Conservation (phyloP, 2,797 vertebrate species). For the Botia kubotai region DNA sequence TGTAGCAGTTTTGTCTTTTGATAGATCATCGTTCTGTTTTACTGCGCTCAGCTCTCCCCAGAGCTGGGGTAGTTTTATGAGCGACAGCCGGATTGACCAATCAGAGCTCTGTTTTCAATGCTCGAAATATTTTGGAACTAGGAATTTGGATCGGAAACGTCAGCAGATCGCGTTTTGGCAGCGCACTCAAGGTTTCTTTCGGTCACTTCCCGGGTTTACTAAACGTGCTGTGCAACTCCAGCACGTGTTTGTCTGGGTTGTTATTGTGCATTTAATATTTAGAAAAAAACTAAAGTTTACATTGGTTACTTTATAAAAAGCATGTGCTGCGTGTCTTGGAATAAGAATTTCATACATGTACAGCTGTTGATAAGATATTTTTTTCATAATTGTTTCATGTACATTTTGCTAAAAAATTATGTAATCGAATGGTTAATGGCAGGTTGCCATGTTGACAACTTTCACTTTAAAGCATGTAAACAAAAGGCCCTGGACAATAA, state of each 20-base stretch:
- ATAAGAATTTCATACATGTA: too few relatives aligned
- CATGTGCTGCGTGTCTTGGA: too few relatives aligned
- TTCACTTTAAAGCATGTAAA: too few relatives aligned
- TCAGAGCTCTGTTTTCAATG: conserved; percentile 37
- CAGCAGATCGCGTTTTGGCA: not conserved
- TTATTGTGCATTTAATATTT: not conserved
- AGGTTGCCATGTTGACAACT: too few relatives aligned
- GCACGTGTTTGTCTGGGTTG: not conserved
- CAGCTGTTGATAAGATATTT: too few relatives aligned
- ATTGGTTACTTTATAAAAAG: too few relatives aligned
- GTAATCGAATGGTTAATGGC: too few relatives aligned
- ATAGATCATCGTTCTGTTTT: conserved; percentile 44
- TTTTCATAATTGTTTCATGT: too few relatives aligned
- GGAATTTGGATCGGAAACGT: conserved; percentile 19
- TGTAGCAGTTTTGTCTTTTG: conserved; percentile 47
- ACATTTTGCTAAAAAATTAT: too few relatives aligned
- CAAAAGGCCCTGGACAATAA: too few relatives aligned
- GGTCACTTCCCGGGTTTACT: not conserved
- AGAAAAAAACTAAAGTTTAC: not conserved
- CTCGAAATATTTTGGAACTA: conserved; percentile 44
- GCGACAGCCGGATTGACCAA: conserved; percentile 58
- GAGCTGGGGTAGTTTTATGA: conserved; percentile 49
- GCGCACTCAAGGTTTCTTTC: not conserved
- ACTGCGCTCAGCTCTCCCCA: conserved; percentile 43
- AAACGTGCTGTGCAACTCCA: too few relatives aligned